Percentiles rank a stretch among this genome's conserved stretches.
Evolutionary conservation across 2,113 vertebrate species (phyloP).

Genomic region (Elgaria multicarinata): DNA sequence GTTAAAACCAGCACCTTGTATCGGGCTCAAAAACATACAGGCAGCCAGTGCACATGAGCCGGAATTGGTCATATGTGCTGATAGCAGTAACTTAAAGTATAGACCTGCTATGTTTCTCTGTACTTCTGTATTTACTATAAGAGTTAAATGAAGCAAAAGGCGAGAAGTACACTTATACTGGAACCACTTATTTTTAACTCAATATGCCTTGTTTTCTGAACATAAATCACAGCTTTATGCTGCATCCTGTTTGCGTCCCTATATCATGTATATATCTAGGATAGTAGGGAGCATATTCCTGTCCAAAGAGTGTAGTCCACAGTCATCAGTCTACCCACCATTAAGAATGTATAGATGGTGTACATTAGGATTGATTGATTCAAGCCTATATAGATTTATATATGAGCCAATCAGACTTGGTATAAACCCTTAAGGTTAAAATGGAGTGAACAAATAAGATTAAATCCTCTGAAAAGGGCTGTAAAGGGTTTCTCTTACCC

Average conservation of each 20-base stretch:
- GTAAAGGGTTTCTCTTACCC: not conserved
- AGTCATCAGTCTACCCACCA: not conserved
- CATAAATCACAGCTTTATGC: slow-evolving; percentile 57
- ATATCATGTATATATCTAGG: slow-evolving; percentile 68
- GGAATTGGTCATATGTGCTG: no score
- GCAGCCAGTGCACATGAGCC: no score
- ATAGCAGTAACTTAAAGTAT: not conserved
- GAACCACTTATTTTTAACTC: slow-evolving; percentile 45
- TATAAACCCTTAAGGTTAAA: not conserved
- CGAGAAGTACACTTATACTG: slow-evolving; percentile 36
- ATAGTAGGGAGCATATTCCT: not conserved
- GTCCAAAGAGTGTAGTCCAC: slow-evolving; percentile 64
- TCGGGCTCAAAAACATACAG: no score
- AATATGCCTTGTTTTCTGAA: slow-evolving; percentile 36
- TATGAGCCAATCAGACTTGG: not conserved
- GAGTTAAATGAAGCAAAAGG: not conserved
- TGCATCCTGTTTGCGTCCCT: slow-evolving; percentile 80
- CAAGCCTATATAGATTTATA: not conserved
- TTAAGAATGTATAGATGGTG: not conserved
- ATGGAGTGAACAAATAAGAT: not conserved
- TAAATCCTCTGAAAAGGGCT: not conserved
- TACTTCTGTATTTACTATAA: not conserved
- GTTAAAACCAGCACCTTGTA: no score
- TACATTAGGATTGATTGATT: not conserved
- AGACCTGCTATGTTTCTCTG: not conserved